phyloP scores from a whole-genome alignment of 2,888 invertebrate genomes.

The Latrodectus elegans region DNA sequence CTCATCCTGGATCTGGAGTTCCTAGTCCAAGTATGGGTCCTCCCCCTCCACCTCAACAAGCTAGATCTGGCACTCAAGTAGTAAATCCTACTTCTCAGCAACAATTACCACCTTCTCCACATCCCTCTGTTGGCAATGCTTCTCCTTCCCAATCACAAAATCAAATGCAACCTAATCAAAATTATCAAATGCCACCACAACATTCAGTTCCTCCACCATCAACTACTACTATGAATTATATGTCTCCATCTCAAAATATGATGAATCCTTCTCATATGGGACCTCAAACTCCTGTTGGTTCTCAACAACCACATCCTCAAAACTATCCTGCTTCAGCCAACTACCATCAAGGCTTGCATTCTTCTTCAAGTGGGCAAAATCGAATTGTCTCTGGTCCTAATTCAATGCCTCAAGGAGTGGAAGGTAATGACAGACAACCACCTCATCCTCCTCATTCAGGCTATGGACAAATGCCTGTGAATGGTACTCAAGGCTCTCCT shows the following conservation, averaged over 20 bases:
- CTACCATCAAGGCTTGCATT: conserved; percentile 48
- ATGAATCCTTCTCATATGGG: conserved; percentile 57
- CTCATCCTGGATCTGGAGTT: conserved; percentile 70
- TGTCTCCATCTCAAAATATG: conserved; percentile 50
- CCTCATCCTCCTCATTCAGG: conserved; percentile 45
- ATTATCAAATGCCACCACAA: conserved; percentile 52
- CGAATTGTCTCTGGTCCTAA: conserved; percentile 30
- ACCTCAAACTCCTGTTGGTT: conserved; percentile 47
- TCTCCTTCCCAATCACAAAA: conserved; percentile 47
- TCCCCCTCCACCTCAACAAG: conserved; percentile 63
- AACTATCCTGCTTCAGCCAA: conserved; percentile 45
- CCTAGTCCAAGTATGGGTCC: conserved; percentile 71
- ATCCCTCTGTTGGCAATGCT: conserved; percentile 42
- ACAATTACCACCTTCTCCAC: conserved; percentile 42
- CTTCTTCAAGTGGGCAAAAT: conserved; percentile 31
- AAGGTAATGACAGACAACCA: conserved; percentile 30
- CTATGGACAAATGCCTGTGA: conserved; percentile 69
- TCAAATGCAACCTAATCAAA: conserved; percentile 36
- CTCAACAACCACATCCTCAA: conserved; percentile 41
- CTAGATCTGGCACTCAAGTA: not conserved
- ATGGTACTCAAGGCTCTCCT: conserved; percentile 72
- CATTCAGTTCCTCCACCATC: conserved; percentile 63
- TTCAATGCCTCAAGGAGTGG: conserved; percentile 20
- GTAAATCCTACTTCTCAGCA: conserved; percentile 36
- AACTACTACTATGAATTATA: conserved; percentile 56